Evolutionary conservation across 2,888 invertebrate species (phyloP).

Genomic region (Parasteatoda lunata): DNA sequence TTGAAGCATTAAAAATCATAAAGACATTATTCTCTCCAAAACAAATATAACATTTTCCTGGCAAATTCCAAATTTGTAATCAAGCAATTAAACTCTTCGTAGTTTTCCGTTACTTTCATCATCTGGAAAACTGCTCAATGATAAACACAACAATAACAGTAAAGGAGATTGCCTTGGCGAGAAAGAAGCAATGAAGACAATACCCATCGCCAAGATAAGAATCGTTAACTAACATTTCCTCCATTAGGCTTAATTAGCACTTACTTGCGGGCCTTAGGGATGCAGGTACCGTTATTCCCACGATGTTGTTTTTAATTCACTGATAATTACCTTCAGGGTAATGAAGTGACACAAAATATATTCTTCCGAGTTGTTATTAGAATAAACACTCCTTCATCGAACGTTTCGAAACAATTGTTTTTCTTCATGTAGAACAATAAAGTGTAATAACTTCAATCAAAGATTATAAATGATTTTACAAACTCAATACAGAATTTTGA

Average conservation of each 20-base stretch:
- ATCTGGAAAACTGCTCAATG: too few relatives aligned
- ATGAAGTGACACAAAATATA: background rate
- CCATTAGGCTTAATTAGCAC: constrained; percentile 1
- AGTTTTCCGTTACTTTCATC: too few relatives aligned
- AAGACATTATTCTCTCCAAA: too few relatives aligned
- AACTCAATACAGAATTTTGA: too few relatives aligned
- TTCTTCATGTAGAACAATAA: too few relatives aligned
- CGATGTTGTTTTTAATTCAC: background rate
- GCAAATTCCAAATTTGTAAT: too few relatives aligned
- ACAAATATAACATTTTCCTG: too few relatives aligned
- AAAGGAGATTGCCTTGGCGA: background rate
- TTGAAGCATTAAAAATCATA: too few relatives aligned
- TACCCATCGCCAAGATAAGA: background rate
- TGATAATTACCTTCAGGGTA: background rate
- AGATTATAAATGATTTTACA: too few relatives aligned
- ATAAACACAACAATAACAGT: background rate
- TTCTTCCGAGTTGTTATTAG: background rate
- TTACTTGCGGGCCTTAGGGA: background rate
- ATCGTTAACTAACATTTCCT: constrained; percentile 2
- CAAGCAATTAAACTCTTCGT: too few relatives aligned
- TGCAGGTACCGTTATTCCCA: background rate
- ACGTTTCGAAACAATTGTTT: too few relatives aligned
- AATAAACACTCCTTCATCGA: background rate
- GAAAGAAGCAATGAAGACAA: background rate
- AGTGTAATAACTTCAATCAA: too few relatives aligned